Conservation (phyloP, 1,140 invertebrate species). For the Drosophila grimshawi region DNA sequence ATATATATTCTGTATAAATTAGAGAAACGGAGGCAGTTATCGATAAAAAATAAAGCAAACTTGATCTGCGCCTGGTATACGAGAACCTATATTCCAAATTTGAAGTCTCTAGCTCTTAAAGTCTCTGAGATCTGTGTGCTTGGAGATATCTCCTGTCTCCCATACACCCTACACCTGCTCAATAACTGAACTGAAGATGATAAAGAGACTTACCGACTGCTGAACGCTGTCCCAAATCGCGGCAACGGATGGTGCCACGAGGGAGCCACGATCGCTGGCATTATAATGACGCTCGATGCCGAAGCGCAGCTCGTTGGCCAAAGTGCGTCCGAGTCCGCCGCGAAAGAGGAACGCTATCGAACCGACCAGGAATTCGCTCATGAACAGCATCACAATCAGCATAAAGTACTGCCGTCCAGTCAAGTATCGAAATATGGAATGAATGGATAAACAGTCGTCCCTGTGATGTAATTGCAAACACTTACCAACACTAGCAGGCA, state of each 20-base stretch:
- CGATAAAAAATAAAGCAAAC: too few relatives aligned
- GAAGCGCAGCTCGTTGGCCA: constrained; percentile 88
- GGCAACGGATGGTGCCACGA: constrained; percentile 86
- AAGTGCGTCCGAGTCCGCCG: constrained; percentile 87
- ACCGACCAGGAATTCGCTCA: constrained; percentile 91
- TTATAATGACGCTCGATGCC: constrained; percentile 90
- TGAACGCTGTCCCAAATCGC: constrained; percentile 91
- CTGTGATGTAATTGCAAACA: constrained; percentile 26
- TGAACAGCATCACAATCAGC: constrained; percentile 91
- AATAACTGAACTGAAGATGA: too few relatives aligned
- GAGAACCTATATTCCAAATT: too few relatives aligned
- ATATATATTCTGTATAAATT: too few relatives aligned
- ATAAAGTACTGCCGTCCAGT: constrained; percentile 90
- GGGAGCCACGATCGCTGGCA: constrained; percentile 86
- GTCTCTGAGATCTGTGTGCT: too few relatives aligned
- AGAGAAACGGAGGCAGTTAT: too few relatives aligned
- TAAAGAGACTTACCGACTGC: constrained; percentile 86
- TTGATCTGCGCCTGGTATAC: too few relatives aligned
- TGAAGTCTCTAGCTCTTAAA: too few relatives aligned
- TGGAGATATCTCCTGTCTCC: too few relatives aligned
- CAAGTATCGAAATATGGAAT: constrained; percentile 8
- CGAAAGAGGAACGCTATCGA: constrained; percentile 92
- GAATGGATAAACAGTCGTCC: not conserved
- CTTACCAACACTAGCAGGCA: constrained; percentile 91
- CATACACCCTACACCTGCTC: too few relatives aligned